Evolutionary conservation across 2,888 invertebrate species (phyloP).

Genomic region (Drosophila eohydei): DNA sequence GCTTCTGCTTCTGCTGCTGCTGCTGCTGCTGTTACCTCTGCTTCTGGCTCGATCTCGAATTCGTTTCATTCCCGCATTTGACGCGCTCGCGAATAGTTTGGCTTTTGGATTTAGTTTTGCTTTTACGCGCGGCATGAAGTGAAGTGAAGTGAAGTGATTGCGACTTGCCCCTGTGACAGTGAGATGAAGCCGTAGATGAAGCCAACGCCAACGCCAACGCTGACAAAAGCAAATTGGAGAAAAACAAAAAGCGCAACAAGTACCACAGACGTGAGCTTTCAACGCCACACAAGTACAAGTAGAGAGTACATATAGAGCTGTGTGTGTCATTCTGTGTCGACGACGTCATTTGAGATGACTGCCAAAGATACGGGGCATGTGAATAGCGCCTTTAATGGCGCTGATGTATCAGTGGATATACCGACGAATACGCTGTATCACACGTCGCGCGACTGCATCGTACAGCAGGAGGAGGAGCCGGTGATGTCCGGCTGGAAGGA

Average conservation of each 20-base stretch:
- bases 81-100: conserved; percentile 69
- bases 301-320: conserved; percentile 1
- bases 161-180: conserved; percentile 43
- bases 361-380: conserved; percentile 67
- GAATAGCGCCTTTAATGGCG: conserved; percentile 69
- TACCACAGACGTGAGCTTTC: conserved; percentile 18
- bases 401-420: conserved; percentile 83
- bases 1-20: conserved; percentile 42
- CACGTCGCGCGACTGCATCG: conserved; percentile 84
- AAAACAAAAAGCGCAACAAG: conserved; percentile 11
- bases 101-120: conserved; percentile 28
- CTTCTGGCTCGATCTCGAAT: conserved; percentile 44
- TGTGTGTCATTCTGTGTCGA: conserved; percentile 7
- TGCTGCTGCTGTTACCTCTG: conserved; percentile 44
- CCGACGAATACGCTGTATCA: conserved; percentile 82
- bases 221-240: conserved; percentile 17
- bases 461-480: conserved; percentile 85
- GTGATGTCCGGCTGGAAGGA: conserved; percentile 67
- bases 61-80: conserved; percentile 62
- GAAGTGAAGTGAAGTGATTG: conserved; percentile 14
- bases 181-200: conserved; percentile 66
- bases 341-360: conserved; percentile 45
- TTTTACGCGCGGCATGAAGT: conserved; percentile 5
- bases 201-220: conserved; percentile 27
- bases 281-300: conserved; percentile 2